These are phyloP conservation scores for Aspidapion aeneum DNA, from an alignment of 2,888 invertebrate species.

Conservation along the genomic window DNA sequence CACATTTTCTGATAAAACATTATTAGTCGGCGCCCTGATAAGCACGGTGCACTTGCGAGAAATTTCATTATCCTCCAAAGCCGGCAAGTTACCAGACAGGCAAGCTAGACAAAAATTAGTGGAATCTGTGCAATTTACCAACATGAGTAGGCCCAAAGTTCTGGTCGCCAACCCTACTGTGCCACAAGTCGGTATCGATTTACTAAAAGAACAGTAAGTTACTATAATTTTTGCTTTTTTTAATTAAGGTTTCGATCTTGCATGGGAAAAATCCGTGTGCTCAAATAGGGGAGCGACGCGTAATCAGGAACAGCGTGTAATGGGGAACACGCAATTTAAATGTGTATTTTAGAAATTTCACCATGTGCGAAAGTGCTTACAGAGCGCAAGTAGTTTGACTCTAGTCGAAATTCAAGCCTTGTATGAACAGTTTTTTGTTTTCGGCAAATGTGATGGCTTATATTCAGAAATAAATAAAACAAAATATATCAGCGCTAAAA, in stretches of 20 bases:
- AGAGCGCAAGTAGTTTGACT: no score
- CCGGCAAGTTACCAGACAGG: background rate
- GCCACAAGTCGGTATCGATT: slow-evolving; percentile 46
- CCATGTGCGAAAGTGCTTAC: no score
- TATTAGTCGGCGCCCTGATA: background rate
- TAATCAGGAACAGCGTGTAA: background rate
- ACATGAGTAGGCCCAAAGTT: slow-evolving; percentile 46
- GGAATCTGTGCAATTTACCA: background rate
- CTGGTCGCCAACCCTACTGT: slow-evolving; percentile 47
- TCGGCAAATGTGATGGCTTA: no score
- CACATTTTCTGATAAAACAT: background rate
- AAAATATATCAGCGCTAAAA: no score
- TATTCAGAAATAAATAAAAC: no score
- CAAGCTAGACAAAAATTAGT: background rate
- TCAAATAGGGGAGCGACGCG: background rate
- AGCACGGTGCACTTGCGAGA: background rate
- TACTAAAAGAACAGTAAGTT: slow-evolving; percentile 45
- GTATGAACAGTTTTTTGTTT: no score
- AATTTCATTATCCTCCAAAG: background rate
- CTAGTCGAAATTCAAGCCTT: no score
- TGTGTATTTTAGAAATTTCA: no score
- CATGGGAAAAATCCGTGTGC: background rate
- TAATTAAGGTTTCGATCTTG: background rate
- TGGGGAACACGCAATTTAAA: background rate
- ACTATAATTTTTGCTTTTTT: background rate